Evolutionary conservation across 2,888 invertebrate species (phyloP), one percentile per base, ranked within the genome.

Genomic region (Meiosimyza platycephala): DNA sequence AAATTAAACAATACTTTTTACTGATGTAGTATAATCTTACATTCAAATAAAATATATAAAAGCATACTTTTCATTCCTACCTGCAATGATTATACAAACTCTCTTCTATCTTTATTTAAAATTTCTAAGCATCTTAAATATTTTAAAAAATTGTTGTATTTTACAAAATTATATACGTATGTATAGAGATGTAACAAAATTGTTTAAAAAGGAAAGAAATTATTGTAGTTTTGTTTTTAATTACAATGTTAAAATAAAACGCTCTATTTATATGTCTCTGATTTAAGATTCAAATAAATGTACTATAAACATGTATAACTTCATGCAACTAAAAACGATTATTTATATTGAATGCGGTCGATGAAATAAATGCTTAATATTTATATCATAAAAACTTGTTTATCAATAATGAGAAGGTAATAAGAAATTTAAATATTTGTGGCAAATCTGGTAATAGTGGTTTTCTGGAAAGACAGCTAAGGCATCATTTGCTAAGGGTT

Each of bases 351-450:
- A 28, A 60, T 28, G 33, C 28, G 28, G 1, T 28, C 7, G 22
- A 18, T 64, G 51, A 64, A 64, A 64, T 64, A 64, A 64, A 64
- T 64, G 64, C 64, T 51, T 51, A 64, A 50, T 64, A 64, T 64
- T 64, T 64, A 64, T 51, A 64, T 28, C 50, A 28, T 50, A 40
- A 63, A 63, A 63, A 62, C n/a, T n/a, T 9, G 40, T 9, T 7
- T 7, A 11, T 63, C 18, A 40, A 9, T 9, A 40, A 28, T 28
- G 28, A 28, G 4, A 28, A 28, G 28, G 28, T 28, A 28, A 28
- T 28, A 3, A 28, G 28, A 28, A 4, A 28, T 28, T 28, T 0
- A 4, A 28, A 28, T 28, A 28, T 28, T 28, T 28, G 4, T 3
- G 28, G 4, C 28, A 22, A 22, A 22, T 22, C 3, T 22, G 1